Percentiles rank a stretch among this genome's conserved stretches.
Evolutionary conservation across 2,888 invertebrate species (phyloP).

Genomic region (Apotomis turbidana): DNA sequence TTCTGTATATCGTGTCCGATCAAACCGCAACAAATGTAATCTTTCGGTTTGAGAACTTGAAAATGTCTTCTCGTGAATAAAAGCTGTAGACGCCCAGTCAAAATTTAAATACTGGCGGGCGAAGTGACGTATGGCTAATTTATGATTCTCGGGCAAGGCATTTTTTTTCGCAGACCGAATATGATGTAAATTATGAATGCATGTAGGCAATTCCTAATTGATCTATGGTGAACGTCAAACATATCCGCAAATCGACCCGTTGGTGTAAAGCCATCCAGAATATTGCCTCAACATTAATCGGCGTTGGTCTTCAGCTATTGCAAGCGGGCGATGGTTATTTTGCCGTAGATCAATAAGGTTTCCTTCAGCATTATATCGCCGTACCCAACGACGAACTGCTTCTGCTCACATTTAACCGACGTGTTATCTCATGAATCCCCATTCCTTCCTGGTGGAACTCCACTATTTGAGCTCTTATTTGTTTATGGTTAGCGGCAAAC

Average conservation of each 20-base stretch:
- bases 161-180: constrained; percentile 18
- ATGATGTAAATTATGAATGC: constrained; percentile 1
- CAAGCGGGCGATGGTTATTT: not conserved
- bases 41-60: constrained; percentile 6
- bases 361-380: not conserved
- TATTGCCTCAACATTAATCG: constrained; percentile 1
- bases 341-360: constrained; percentile 6
- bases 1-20: constrained; percentile 4
- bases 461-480: constrained; percentile 5
- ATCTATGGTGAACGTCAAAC: constrained; percentile 8
- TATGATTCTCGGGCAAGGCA: not conserved
- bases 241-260: not conserved
- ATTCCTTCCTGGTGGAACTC: constrained; percentile 5
- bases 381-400: not conserved
- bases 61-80: constrained; percentile 7
- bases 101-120: constrained; percentile 13
- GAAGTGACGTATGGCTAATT: constrained; percentile 6
- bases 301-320: constrained; percentile 4
- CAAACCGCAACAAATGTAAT: constrained; percentile 7
- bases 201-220: constrained; percentile 7
- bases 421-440: not conserved
- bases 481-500: not conserved
- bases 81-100: constrained; percentile 7
- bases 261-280: constrained; percentile 14
- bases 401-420: not conserved